Evolutionary conservation across 30 jellyfish, hydroid and myxozoan species (phyloP).

Genomic region (Mastigias papua): DNA sequence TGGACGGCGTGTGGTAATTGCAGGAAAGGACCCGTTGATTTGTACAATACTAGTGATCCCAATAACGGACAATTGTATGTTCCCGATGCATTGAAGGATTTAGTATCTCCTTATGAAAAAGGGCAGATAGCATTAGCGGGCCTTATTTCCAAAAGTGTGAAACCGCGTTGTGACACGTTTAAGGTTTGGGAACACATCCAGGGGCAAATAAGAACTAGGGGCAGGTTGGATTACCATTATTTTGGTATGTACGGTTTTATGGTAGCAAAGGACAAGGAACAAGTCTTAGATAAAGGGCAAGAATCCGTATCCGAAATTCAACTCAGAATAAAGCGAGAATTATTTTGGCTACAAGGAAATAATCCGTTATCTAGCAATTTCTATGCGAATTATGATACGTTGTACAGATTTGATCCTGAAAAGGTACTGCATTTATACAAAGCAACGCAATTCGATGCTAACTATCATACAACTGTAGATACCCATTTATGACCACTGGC

Average conservation of each 20-base stretch:
- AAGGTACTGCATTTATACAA: constrained; percentile 3
- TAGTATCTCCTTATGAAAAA: not conserved
- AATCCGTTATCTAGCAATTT: not conserved
- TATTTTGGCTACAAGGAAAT: constrained; percentile 11
- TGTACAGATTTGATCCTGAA: constrained; percentile 9
- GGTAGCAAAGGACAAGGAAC: not conserved
- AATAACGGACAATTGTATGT: not conserved
- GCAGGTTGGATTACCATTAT: constrained; percentile 14
- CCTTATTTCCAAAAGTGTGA: not conserved
- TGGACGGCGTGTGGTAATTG: constrained; percentile 26
- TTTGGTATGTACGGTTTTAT: constrained; percentile 30
- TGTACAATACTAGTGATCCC: constrained; percentile 7
- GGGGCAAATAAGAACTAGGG: not conserved
- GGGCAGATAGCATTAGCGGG: constrained; percentile 39
- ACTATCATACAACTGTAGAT: not conserved
- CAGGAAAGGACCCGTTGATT: constrained; percentile 15
- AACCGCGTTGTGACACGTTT: not conserved
- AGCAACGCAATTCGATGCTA: not conserved
- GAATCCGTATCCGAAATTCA: not conserved
- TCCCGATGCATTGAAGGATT: constrained; percentile 11
- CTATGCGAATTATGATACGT: constrained; percentile 17
- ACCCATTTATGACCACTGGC: not conserved
- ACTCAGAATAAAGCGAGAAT: not conserved
- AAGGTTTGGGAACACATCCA: constrained; percentile 1
- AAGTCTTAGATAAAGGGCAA: no score